Base-by-base conservation (phyloP, 2,797 vertebrate species). In the Myotis pilosus region DNA sequence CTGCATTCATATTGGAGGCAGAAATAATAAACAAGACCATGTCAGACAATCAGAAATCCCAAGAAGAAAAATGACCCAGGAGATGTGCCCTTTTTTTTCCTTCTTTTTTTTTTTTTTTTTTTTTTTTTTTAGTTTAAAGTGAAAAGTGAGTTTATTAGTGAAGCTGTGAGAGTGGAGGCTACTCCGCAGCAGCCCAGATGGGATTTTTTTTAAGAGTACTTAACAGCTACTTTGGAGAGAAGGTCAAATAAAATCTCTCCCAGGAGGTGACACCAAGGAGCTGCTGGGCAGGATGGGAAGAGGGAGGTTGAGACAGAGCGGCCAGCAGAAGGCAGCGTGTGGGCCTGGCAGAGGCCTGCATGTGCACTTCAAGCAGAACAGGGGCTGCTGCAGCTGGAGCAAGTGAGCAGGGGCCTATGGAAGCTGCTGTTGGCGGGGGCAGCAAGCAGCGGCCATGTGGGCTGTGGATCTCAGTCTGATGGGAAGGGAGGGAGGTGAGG, bases 31-130 rank as follows among this genome's bases (percentile, higher is more conserved):
- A 62, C 23, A 64, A 44, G 62, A 80, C 44, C 89, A 12, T 89
- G 41, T 72, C 66, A 68, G 62, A 49, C 23, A 84, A 17, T 44
- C 90, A 22, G 83, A 47, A 60, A 53, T 85, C 91, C 38, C 13
- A 41, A 44, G 15, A 49, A 79, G 19, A 49, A 68, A 92, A 84
- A 47, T 36, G n/a, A 30, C 28, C 36, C 8, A 23, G 30, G 57
- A 51, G n/a, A 76, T 53, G 49, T 53, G 74, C n/a, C 36, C 22
- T 66, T 66, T 33, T 23, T 57, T 23, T 55, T 55, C 3, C 0
- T 55, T 55, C 10, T 6, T 47, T 1, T 23, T 23, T 22, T 23
- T 55, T 33, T 66, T 9, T 55, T 66, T n/a, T 8, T 6, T 62
- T 30, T 33, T 66, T n/a, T n/a, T 49, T 41, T n/a, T 75, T 11